Percentiles rank a stretch among this genome's conserved stretches.
Evolutionary conservation across 2,797 vertebrate genomes (phyloP).

Genomic region (Clarias laeviceps): DNA sequence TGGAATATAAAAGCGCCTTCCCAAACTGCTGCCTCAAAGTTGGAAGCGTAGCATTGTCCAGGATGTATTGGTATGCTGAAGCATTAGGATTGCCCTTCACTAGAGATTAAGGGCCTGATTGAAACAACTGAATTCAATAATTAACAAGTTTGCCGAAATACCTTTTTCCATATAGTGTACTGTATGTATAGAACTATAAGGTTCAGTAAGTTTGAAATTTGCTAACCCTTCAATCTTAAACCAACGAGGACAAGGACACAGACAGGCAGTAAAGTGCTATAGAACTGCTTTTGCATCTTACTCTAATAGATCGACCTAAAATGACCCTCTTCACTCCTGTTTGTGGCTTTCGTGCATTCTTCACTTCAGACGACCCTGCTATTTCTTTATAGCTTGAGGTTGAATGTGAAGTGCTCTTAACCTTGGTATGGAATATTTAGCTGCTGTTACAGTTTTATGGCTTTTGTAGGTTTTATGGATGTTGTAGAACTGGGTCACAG

Average conservation of each 20-base stretch:
- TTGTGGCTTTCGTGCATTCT: background rate
- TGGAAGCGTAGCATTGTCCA: too few relatives aligned
- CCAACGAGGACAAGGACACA: background rate
- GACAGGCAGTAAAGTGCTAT: background rate
- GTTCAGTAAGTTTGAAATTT: background rate
- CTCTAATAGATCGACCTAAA: background rate
- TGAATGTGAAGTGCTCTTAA: background rate
- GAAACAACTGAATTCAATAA: too few relatives aligned
- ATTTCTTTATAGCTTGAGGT: background rate
- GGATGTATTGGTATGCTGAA: too few relatives aligned
- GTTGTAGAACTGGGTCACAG: slow-evolving; percentile 53
- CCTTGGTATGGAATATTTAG: slow-evolving; percentile 12
- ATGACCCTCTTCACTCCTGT: background rate
- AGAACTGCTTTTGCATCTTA: background rate
- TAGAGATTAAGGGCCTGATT: too few relatives aligned
- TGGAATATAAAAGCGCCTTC: too few relatives aligned
- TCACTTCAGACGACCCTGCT: background rate
- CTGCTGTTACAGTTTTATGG: slow-evolving; percentile 20
- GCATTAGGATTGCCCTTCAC: too few relatives aligned
- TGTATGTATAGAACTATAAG: background rate
- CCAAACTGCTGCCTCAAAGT: too few relatives aligned
- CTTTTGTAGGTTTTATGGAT: too few relatives aligned
- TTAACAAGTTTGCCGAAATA: too few relatives aligned
- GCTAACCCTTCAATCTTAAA: background rate
- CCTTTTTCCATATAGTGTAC: too few relatives aligned